Base-by-base conservation (phyloP, 2,113 vertebrate species). In the Empidonax alnorum region DNA sequence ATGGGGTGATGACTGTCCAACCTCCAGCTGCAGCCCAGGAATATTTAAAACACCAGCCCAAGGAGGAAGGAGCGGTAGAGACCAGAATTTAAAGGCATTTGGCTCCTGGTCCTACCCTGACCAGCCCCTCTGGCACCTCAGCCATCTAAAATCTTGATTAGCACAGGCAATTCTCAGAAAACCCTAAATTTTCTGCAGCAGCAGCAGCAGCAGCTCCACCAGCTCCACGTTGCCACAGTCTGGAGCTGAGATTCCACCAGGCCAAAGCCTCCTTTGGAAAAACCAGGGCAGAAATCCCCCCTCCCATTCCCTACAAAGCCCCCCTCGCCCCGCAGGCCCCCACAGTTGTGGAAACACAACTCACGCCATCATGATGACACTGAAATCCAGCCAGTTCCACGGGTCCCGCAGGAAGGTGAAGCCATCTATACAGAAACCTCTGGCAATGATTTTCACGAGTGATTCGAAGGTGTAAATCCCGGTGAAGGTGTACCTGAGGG, bases 361-460 rank as follows among this genome's bases (percentile, higher is more conserved):
- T 99, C 98, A 99, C 99, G 99, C 99, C 99, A 99, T 99, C 96
- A 99, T 99, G 97, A 99, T 99, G 78, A 99, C 99, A 79, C 99
- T 99, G 98, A 99, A 99, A 95, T 99, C 99, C 95, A 99, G 97
- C 99, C 99, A 99, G 98, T 99, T 99, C 99, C 99, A 99, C 1
- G 99, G 98, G 28, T 99, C 99, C 78, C 99, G 97, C 61, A 99
- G 98, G 97, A 99, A 99, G 39, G 99, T 99, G 93, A 99, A 99
- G 37, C 98, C 98, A 24, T 99, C 99, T 98, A 99, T 99, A 96
- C 98, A 99, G 97, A 99, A 99, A 68, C 99, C 99, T 98, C 99
- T 98, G 22, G 99, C 99, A 53, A 99, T 98, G 87, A 99, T 99
- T 98, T 99, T 99, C 98, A 99, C 99, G 94, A 99, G 99, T 18